A percentile compares a stretch with the other conserved stretches of the same genome.
phyloP scores from a whole-genome alignment of 2,797 vertebrate species.

The Acanthiza pusilla region DNA sequence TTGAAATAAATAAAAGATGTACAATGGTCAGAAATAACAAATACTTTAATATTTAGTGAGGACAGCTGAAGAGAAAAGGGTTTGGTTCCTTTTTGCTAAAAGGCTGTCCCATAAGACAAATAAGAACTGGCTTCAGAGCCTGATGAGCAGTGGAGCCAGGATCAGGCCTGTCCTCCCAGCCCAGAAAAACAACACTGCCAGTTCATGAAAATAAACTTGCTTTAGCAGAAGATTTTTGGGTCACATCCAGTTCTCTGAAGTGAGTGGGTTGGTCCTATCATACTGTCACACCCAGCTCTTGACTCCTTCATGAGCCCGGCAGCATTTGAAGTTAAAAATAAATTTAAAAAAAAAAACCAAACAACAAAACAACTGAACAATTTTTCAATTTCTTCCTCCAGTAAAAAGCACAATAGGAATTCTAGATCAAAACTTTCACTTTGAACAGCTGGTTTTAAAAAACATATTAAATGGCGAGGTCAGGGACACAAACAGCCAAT shows the following conservation, averaged over 20 bases:
- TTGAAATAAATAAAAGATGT: background rate
- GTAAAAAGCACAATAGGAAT: background rate
- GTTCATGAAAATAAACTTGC: slow-evolving; percentile 1
- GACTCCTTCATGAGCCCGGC: background rate
- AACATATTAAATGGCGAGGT: background rate
- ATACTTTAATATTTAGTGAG: background rate
- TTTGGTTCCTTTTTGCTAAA: background rate
- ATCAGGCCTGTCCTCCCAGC: background rate
- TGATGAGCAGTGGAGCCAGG: background rate
- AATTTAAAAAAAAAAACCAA: background rate
- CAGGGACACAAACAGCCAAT: background rate
- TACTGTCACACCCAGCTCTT: background rate
- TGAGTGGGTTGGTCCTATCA: background rate
- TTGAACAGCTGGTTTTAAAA: background rate
- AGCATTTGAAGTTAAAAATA: background rate
- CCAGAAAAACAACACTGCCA: background rate
- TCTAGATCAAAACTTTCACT: background rate
- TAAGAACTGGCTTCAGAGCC: background rate
- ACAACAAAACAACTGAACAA: too few species aligned
- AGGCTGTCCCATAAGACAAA: background rate
- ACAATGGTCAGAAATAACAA: background rate
- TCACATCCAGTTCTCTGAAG: background rate
- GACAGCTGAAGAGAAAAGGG: background rate
- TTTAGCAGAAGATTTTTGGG: slow-evolving; percentile 4
- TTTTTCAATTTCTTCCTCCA: background rate